Evolutionary conservation across 2,113 vertebrate genomes (phyloP).

Genomic region (Pagrus major): DNA sequence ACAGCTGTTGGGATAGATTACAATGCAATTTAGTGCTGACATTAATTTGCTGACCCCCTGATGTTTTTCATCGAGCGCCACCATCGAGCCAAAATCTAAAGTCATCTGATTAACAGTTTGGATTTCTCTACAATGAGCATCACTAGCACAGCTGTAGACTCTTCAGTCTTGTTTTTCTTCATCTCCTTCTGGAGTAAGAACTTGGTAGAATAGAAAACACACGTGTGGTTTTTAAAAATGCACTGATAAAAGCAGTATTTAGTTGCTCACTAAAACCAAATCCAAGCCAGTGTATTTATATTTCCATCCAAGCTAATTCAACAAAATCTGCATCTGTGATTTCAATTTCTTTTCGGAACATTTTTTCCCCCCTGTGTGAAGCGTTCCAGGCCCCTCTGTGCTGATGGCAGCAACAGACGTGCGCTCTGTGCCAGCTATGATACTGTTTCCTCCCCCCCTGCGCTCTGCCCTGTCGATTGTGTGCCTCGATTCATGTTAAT

Average conservation of each 20-base stretch:
- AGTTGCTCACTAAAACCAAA: neutral
- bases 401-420: neutral
- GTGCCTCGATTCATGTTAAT: conserved; percentile 32
- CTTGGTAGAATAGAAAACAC: neutral
- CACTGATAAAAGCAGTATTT: neutral
- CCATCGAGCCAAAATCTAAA: neutral
- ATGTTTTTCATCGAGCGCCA: fast-evolving
- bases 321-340: neutral
- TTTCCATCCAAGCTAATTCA: neutral
- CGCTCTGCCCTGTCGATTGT: conserved; percentile 11
- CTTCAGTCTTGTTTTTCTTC: neutral
- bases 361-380: neutral
- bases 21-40: neutral
- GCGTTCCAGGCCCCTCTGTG: neutral
- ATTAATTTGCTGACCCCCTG: neutral
- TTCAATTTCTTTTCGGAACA: conserved; percentile 3
- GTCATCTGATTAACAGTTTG: neutral
- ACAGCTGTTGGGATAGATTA: conserved; percentile 1
- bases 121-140: conserved; percentile 1
- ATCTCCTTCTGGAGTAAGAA: neutral
- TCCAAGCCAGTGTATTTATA: neutral
- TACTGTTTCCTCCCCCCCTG: neutral
- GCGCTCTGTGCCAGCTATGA: neutral
- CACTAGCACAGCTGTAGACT: neutral
- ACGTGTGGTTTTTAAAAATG: neutral